These are phyloP conservation scores for Pheosia gnoma DNA, from an alignment of 2,888 invertebrate species.

Conservation along the genomic window DNA sequence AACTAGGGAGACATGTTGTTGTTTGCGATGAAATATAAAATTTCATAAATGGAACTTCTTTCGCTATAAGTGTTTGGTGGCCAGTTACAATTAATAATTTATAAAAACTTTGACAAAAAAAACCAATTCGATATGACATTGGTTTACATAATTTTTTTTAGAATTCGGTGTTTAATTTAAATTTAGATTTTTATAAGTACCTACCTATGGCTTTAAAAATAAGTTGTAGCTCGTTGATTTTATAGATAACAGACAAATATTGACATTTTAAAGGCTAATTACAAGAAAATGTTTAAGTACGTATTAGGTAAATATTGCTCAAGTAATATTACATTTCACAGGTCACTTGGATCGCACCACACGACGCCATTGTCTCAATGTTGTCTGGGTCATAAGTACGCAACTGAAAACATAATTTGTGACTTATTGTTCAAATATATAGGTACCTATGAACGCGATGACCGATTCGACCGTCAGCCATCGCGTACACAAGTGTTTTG, in stretches of 20 bases:
- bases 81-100: conserved; percentile 9
- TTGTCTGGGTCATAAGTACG: conserved; percentile 63
- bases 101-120: too few species aligned
- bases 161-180: too few species aligned
- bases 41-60: conserved; percentile 47
- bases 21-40: conserved; percentile 61
- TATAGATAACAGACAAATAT: too few species aligned
- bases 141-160: too few species aligned
- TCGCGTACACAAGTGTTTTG: conserved; percentile 62
- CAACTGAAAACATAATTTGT: conserved; percentile 64
- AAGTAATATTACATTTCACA: neutral
- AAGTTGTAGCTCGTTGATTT: too few species aligned
- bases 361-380: conserved; percentile 52
- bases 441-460: conserved; percentile 41
- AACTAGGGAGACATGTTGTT: conserved; percentile 72
- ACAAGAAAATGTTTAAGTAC: neutral
- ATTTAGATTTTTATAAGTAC: too few species aligned
- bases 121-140: too few species aligned
- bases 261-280: too few species aligned
- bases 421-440: conserved; percentile 42
- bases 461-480: conserved; percentile 67
- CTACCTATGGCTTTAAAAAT: too few species aligned
- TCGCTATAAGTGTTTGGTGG: conserved; percentile 31
- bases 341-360: conserved; percentile 24
- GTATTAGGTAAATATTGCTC: neutral